Base-by-base conservation (phyloP, 1,140 invertebrate genomes). In the Camponotus floridanus region DNA sequence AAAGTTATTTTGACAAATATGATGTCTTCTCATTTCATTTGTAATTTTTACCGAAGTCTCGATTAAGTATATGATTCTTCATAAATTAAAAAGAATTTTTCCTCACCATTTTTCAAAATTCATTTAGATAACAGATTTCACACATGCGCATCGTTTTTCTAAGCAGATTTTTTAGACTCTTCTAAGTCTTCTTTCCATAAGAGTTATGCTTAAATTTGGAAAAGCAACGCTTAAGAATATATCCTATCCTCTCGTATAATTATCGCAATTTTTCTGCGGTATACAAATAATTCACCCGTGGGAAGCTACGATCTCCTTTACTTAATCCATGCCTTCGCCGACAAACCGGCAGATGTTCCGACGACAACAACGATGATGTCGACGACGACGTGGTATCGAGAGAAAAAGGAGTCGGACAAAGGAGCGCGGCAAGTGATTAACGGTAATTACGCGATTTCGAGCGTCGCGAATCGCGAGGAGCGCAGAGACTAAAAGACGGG, bases 371-470 rank as follows among this genome's bases (percentile, higher is more conserved):
- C 26, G 26, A 26, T 26, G 26, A 26, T 26, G 26, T 26, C 68
- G 55, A 55, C 71, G 21, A 11, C 57, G 57, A 21, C 9, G 57
- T 1, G 7, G 13, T 2, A 13, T 13, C 9, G 21, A 15, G 21
- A 62, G 51, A 42, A 61, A 62, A 62, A 26, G 26, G 59, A 8
- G 42, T 5, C 33, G 70, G n/a, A 26, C n/a, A 85, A 85, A 85
- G 64, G 42, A 80, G 42, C 31, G 42, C n/a, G 11, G 81, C 59
- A 21, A 62, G 21, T 55, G 81, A 85, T 85, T 84, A 84, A 84
- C 45, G 71, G 61, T 78, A 78, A 85, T 78, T 78, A 78, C 73
- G 13, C 74, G 74, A 78, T 85, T 78, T 64, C 73, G 42, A 48
- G n/a, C 18, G 15, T 11, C 45, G 73, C 81, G 59, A 65, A 31